phyloP scores from a whole-genome alignment of 2,888 invertebrate species.

The Thumatha senex region DNA sequence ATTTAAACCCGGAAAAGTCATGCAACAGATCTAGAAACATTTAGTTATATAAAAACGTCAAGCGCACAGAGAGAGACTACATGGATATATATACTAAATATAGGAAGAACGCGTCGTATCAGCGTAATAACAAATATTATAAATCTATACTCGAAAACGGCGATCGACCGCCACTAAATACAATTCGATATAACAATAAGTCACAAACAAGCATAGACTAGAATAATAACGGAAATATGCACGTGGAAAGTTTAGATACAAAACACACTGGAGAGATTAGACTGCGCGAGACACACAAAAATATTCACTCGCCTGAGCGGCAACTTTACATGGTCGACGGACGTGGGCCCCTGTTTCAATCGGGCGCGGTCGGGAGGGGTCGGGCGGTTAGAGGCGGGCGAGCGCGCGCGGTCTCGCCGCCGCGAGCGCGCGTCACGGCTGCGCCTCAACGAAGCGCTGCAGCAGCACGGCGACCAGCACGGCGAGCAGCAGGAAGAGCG shows the following conservation, averaged over 20 bases:
- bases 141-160: slow-evolving; percentile 45
- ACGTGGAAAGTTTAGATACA: slow-evolving; percentile 55
- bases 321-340: slow-evolving; percentile 33
- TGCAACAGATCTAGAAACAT: slow-evolving; percentile 65
- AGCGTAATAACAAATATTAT: slow-evolving; percentile 46
- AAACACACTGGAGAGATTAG: slow-evolving; percentile 49
- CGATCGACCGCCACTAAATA: slow-evolving; percentile 46
- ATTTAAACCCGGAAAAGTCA: slow-evolving; percentile 66
- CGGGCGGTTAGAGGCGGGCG: slow-evolving; percentile 52
- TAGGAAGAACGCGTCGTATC: slow-evolving; percentile 57
- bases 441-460: slow-evolving; percentile 80
- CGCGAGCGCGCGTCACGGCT: slow-evolving; percentile 73
- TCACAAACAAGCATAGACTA: slow-evolving; percentile 71
- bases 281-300: slow-evolving; percentile 51
- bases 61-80: slow-evolving; percentile 53
- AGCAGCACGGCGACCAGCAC: slow-evolving; percentile 85
- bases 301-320: slow-evolving; percentile 57
- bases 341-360: too few species aligned
- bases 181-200: slow-evolving; percentile 59
- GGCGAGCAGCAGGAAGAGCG: slow-evolving; percentile 84
- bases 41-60: slow-evolving; percentile 57
- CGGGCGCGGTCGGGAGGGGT: slow-evolving; percentile 11
- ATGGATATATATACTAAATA: slow-evolving; percentile 49
- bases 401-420: slow-evolving; percentile 67
- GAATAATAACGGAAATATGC: slow-evolving; percentile 58